Conservation (phyloP, 2,888 invertebrate species). For the Vannuccia rotundouncinata region DNA sequence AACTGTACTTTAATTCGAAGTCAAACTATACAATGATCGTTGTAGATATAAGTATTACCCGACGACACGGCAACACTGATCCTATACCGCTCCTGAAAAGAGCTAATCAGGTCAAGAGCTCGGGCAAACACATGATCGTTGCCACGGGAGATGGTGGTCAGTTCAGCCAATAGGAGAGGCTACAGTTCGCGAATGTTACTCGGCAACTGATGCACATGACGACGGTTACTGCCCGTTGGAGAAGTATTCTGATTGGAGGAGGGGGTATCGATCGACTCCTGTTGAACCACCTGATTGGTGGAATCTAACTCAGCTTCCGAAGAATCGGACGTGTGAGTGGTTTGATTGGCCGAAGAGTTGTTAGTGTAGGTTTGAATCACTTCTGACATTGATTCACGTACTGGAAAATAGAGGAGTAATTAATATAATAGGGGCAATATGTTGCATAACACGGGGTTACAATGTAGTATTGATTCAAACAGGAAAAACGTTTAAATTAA, state of each 20-base stretch:
- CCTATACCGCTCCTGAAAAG: background rate
- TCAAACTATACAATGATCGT: background rate
- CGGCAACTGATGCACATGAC: background rate
- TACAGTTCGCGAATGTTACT: background rate
- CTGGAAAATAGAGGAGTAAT: no score
- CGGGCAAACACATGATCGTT: background rate
- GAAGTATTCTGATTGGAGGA: no score
- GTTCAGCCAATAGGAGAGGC: background rate
- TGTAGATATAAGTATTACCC: background rate
- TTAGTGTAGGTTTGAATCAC: background rate
- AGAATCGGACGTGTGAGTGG: no score
- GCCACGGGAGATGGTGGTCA: background rate
- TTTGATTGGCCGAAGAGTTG: background rate
- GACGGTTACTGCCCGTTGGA: background rate
- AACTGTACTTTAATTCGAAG: no score
- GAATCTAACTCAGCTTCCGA: no score
- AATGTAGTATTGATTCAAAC: no score
- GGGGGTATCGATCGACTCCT: no score
- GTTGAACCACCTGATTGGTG: no score
- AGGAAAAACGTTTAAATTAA: no score
- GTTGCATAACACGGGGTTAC: no score
- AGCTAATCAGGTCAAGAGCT: background rate
- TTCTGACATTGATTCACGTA: background rate
- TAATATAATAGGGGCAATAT: no score
- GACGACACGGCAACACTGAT: background rate